phyloP scores from a whole-genome alignment of 2,113 vertebrate genomes.

The Anolis sagrei region DNA sequence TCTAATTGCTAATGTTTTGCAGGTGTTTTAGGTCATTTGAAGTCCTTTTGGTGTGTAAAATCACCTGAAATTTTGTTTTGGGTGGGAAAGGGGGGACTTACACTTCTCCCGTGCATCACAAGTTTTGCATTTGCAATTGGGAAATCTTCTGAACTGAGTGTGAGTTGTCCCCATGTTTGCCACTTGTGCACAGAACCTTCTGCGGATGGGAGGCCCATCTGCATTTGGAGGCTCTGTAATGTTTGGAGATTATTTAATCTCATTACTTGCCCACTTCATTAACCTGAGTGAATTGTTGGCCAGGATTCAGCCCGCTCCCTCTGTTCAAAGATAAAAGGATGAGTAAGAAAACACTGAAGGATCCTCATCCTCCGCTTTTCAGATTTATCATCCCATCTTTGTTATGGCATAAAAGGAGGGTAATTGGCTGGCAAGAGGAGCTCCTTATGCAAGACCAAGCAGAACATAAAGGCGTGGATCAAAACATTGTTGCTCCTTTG shows the following conservation, averaged over 20 bases:
- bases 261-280: conserved; percentile 83
- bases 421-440: conserved; percentile 62
- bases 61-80: too few relatives aligned
- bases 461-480: conserved; percentile 24
- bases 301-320: conserved; percentile 78
- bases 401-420: conserved; percentile 67
- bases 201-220: conserved; percentile 75
- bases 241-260: conserved; percentile 81
- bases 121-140: conserved; percentile 49
- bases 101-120: too few relatives aligned
- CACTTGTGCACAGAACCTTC: conserved; percentile 45
- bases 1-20: too few relatives aligned
- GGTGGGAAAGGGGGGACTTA: too few relatives aligned
- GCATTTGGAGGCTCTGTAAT: conserved; percentile 75
- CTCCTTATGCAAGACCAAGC: conserved; percentile 34
- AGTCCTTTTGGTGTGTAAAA: too few relatives aligned
- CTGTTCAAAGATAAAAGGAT: conserved; percentile 73
- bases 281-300: conserved; percentile 83
- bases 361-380: conserved; percentile 69
- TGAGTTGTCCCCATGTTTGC: conserved; percentile 9
- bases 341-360: conserved; percentile 68
- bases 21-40: too few relatives aligned
- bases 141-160: background rate
- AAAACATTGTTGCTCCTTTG: conserved; percentile 42
- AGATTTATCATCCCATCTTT: conserved; percentile 71